A percentile compares a stretch with the other conserved stretches of the same genome.
These are phyloP conservation scores for Pelecanus crispus DNA, from an alignment of 2,113 vertebrate genomes.

Conservation along the genomic window DNA sequence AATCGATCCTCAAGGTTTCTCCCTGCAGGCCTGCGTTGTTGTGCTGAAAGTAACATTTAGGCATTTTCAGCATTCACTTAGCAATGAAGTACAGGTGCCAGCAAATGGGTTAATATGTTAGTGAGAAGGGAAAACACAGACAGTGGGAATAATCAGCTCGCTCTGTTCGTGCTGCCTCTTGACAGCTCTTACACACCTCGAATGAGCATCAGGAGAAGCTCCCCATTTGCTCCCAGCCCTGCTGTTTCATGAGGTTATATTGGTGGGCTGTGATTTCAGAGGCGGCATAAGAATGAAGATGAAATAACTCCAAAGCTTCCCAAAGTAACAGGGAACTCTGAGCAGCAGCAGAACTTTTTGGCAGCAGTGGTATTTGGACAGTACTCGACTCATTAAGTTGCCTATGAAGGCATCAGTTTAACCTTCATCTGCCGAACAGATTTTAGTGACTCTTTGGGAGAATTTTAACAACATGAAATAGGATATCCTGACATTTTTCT, in stretches of 20 bases:
- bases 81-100: background rate
- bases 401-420: background rate
- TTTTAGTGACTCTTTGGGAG: background rate
- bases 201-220: background rate
- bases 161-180: background rate
- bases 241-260: background rate
- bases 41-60: background rate
- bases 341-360: background rate
- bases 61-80: background rate
- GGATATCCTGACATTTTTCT: background rate
- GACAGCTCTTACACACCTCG: background rate
- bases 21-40: background rate
- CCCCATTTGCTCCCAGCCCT: background rate
- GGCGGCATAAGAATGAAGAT: background rate
- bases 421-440: background rate
- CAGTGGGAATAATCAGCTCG: background rate
- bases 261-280: background rate
- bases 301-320: background rate
- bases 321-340: background rate
- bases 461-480: background rate
- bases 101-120: background rate
- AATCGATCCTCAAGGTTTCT: accelerated
- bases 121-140: background rate
- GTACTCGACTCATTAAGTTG: background rate
- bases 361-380: background rate